Evolutionary conservation across 2,888 invertebrate species (phyloP), one percentile per base, ranked within the genome.

Genomic region (Oxycera nigricornis): DNA sequence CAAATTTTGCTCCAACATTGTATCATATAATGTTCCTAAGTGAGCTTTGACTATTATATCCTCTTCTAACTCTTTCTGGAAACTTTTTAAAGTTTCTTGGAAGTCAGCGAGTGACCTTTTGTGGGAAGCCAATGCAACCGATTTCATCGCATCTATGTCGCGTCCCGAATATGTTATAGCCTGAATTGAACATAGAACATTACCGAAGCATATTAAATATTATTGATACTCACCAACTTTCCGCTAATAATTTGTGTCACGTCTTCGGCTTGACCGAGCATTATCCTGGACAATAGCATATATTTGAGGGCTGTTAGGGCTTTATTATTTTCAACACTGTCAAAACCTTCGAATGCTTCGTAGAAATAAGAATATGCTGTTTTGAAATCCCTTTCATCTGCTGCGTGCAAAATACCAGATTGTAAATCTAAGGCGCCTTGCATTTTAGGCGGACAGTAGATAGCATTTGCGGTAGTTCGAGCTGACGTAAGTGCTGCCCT

Each of bases 331-430:
- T 97, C 96, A 2, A 97, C 94, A 79, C 96, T 97, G 86, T 98
- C 98, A 85, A 96, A 98, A 79, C 98, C 97, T 88, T 99, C 99
- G 86, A 98, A 99, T 14, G 98, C 98, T 88, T 99, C 99, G 85
- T 98, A 99, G 84, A 99, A 99, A 84, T 99, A 99, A 73, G 98
- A 99, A 87, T 97, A 99, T 59, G 98, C 98, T 74, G 99, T 99
- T 89, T 99, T 99, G 86, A 99, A 99, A 84, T 99, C 99, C 80
- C 95, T 92, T 86, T 99, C 99, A 84, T 99, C 99, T n/a, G 98
- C 98, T 9, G 99, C 99, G 87, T 99, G 99, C 74, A 99, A 87
- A 79, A 99, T 97, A 80, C 98, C 98, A 3, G 98, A 98, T 84
- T 98, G 98, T 78, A 98, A 88, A 86, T 99, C 99, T 46, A 99